Evolutionary conservation across 2,113 vertebrate species (phyloP), one percentile per base, ranked within the genome.

Genomic region (Cebidichthys violaceus): DNA sequence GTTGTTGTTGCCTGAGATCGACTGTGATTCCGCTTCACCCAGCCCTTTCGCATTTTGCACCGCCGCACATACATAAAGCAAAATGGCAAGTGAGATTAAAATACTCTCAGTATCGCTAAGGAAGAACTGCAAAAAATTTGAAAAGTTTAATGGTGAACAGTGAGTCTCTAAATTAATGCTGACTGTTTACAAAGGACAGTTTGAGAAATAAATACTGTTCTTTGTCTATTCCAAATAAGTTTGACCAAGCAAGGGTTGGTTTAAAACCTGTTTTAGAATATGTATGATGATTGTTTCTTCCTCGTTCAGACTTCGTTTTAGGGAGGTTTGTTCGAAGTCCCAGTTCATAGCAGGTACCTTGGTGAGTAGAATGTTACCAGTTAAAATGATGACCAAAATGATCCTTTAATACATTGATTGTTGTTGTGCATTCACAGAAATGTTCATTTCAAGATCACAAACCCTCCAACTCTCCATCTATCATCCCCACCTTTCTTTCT

Each of bases 381-480:
- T 8, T 31, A 2, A 70, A 24, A 54, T n/a, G 29, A 52, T n/a
- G 18, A 29, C 45, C 55, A 13, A 29, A 55, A 41, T 33, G 6
- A 80, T 66, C 20, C 27, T 69, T 43, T 60, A 50, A 66, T 3
- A 29, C 17, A 4, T 1, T 0, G 4, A 47, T 18, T 17, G 45
- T 47, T 47, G 14, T 15, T 6, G 45, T 17, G 45, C 45, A 47
- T 47, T 55, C 22, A 24, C 22, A 27, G 24, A 27, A 57, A 6
- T 14, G 24, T 14, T 29, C 4, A 9, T 65, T 71, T 76, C 15
- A 55, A 5, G 4, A 70, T 54, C 37, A n/a, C 60, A 69, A 75
- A 82, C 15, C 45, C 29, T 60, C 62, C 9, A 62, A 37, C 71
- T 66, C 24, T 57, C 43, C 31, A 70, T 77, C 70, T 13, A 50